Base-by-base conservation (phyloP, 2,888 invertebrate genomes). In the Salpingus planirostris region DNA sequence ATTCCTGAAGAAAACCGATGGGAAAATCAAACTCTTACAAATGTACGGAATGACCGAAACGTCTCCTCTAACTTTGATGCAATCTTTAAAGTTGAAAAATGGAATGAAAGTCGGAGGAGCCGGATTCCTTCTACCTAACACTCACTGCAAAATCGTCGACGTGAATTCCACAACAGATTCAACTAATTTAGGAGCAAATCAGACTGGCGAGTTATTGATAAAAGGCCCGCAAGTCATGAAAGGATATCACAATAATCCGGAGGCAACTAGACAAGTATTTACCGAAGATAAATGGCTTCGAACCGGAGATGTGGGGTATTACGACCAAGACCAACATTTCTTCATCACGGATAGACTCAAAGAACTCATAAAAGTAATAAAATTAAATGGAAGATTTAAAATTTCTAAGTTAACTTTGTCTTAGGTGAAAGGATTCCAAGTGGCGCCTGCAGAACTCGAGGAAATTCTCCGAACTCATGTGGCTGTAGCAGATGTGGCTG, bases 391-490 rank as follows among this genome's bases (percentile, higher is more conserved):
- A n/a, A n/a, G n/a, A n/a, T n/a, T n/a, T n/a, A n/a, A n/a, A n/a
- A n/a, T n/a, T n/a, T n/a, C n/a, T n/a, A n/a, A n/a, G n/a, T n/a
- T n/a, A n/a, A n/a, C n/a, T n/a, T n/a, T n/a, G n/a, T 18, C 87
- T 38, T 86, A 87, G 27, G 43, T 82, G 26, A 75, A 72, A 56
- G 76, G 67, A 1, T 73, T 65, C 50, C 72, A 86, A 74, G 87
- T 89, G 2, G 76, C 89, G 5, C 89, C 89, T 13, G 87, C 88
- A 1, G 89, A 90, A 57, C 58, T 89, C 13, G 89, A 89, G 59
- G 74, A 69, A 26, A 49, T 81, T 3, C 51, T 86, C 1, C 70
- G 79, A 35, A 69, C 72, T 13, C 80, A 85, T 58, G 78, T 82
- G 1, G 71, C 70, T 13, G 70, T 91, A 1, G 57, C 69, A 5